Evolutionary conservation across 2,888 invertebrate genomes (phyloP).

Genomic region (Drosophila trichaetosa): DNA sequence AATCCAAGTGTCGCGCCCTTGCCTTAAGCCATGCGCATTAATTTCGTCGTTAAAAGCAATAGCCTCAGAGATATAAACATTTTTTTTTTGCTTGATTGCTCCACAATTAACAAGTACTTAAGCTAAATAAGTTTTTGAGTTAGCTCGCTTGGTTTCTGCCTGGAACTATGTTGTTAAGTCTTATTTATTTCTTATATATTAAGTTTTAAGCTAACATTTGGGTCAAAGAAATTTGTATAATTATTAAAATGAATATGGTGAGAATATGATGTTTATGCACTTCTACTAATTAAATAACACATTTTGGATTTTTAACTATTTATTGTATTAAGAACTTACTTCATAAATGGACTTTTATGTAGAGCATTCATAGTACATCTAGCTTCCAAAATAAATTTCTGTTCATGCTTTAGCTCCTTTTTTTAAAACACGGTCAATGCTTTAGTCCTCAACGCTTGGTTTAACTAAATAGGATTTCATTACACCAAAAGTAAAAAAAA

Average conservation of each 20-base stretch:
- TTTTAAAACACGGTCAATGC: neutral
- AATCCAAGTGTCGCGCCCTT: conserved; percentile 26
- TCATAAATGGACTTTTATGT: neutral
- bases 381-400: neutral
- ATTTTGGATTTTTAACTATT: neutral
- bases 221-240: neutral
- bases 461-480: conserved; percentile 61
- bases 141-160: neutral
- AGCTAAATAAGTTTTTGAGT: neutral
- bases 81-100: conserved; percentile 1
- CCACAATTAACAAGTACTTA: neutral
- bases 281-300: neutral
- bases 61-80: neutral
- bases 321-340: neutral
- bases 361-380: conserved; percentile 4
- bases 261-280: neutral
- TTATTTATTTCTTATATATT: neutral
- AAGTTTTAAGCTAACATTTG: neutral
- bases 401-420: neutral
- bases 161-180: neutral
- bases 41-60: conserved; percentile 29
- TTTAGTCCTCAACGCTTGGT: conserved; percentile 29
- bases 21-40: conserved; percentile 29
- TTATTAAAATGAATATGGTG: neutral
- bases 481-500: conserved; percentile 32